Percentiles rank a stretch among this genome's conserved stretches.
These are phyloP conservation scores for Cordilura impudica DNA, from an alignment of 2,888 invertebrate genomes.

Conservation along the genomic window DNA sequence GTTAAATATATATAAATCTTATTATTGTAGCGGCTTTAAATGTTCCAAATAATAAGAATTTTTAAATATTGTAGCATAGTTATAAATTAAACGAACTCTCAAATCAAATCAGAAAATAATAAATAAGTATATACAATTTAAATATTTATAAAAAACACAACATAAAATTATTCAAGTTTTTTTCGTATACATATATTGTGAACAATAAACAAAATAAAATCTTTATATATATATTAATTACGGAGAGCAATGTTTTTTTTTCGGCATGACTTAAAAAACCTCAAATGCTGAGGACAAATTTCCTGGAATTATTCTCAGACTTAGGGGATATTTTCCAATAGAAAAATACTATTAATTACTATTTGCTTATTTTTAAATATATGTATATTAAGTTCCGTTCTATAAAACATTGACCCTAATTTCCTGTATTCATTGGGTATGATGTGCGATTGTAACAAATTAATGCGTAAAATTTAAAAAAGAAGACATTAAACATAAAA, in stretches of 20 bases:
- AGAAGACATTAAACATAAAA: background rate
- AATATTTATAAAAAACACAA: background rate
- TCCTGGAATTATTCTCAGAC: no score
- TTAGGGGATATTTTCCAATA: no score
- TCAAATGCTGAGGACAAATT: no score
- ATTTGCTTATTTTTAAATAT: background rate
- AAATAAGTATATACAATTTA: background rate
- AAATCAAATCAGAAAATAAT: background rate
- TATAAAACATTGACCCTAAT: conserved; percentile 12
- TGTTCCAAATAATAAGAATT: conserved; percentile 27
- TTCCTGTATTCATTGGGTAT: background rate
- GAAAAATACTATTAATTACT: no score
- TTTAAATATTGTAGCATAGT: background rate
- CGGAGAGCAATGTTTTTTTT: background rate
- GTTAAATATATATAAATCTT: conserved; percentile 32
- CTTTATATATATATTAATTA: conserved; percentile 1
- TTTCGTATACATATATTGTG: conserved; percentile 20
- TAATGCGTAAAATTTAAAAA: background rate
- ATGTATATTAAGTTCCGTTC: background rate
- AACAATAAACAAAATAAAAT: conserved; percentile 12
- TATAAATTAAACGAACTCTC: conserved; percentile 14
- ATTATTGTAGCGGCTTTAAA: conserved; percentile 54
- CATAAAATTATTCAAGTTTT: conserved; percentile 6
- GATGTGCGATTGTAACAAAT: background rate
- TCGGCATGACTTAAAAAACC: no score